Evolutionary conservation across 2,113 vertebrate genomes (phyloP).

Genomic region (Cinclus cinclus): DNA sequence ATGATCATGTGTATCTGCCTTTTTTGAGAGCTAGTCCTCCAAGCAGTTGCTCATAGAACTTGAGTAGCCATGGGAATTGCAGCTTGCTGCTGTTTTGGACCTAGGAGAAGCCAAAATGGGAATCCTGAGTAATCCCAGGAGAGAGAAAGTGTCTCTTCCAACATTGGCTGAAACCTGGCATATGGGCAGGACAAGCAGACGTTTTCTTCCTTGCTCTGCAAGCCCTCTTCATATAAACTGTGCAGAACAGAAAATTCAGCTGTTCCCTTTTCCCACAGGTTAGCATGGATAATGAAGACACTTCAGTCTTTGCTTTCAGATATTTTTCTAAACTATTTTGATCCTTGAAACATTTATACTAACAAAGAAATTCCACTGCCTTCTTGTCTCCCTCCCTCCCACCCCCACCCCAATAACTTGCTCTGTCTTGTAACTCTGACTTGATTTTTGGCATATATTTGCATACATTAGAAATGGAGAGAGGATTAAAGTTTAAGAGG

Average conservation of each 20-base stretch:
- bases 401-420: constrained; percentile 15
- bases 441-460: constrained; percentile 71
- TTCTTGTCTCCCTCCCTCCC: neutral
- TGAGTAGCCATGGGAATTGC: neutral
- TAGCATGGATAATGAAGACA: neutral
- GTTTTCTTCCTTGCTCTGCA: neutral
- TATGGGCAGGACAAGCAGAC: neutral
- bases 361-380: constrained; percentile 50
- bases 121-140: neutral
- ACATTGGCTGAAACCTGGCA: neutral
- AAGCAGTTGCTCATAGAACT: neutral
- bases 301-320: neutral
- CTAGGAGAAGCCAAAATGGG: neutral
- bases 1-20: neutral
- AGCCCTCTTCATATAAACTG: neutral
- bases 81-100: neutral
- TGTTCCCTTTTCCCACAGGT: neutral
- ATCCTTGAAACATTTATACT: constrained; percentile 22
- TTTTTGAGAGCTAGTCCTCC: neutral
- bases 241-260: neutral
- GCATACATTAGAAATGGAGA: constrained; percentile 68
- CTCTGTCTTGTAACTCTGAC: constrained; percentile 46
- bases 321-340: constrained; percentile 47
- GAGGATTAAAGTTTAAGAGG: constrained; percentile 71
- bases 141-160: neutral